These are phyloP conservation scores for Lithosia quadra DNA, from an alignment of 2,888 invertebrate species.

Conservation along the genomic window DNA sequence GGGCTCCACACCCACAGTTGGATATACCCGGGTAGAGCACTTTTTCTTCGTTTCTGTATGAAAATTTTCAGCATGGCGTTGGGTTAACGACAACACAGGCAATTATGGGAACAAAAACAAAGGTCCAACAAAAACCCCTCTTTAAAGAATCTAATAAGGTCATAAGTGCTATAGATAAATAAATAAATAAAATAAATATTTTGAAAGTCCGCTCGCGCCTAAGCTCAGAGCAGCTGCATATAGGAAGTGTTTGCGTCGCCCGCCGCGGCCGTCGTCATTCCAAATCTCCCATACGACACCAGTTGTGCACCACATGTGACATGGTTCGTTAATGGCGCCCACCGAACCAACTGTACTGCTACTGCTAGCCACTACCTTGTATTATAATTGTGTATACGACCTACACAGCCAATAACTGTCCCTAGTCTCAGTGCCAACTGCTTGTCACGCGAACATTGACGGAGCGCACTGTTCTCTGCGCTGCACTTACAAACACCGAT, in stretches of 20 bases:
- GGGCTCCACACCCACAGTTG: too few species aligned
- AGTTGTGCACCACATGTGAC: slow-evolving; percentile 43
- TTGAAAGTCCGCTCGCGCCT: too few species aligned
- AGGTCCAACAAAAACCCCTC: too few species aligned
- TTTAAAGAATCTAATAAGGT: too few species aligned
- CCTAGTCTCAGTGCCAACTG: not conserved
- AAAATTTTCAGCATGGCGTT: not conserved
- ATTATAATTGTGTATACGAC: not conserved
- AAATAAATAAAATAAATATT: too few species aligned
- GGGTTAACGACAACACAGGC: not conserved
- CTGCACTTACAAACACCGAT: not conserved
- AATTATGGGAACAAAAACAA: not conserved
- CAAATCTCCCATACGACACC: slow-evolving; percentile 18
- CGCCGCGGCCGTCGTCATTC: too few species aligned
- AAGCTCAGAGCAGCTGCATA: not conserved
- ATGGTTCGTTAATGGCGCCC: slow-evolving; percentile 14
- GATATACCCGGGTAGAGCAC: too few species aligned
- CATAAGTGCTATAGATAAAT: too few species aligned
- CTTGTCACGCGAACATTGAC: too few species aligned
- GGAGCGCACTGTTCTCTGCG: too few species aligned
- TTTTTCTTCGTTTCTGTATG: not conserved
- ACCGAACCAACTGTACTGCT: not conserved
- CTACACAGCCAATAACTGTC: not conserved
- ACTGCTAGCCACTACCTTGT: too few species aligned
- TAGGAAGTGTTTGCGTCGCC: slow-evolving; percentile 23